These are phyloP conservation scores for Coptotermes formosanus DNA, from an alignment of 1,140 invertebrate genomes.

Conservation along the genomic window DNA sequence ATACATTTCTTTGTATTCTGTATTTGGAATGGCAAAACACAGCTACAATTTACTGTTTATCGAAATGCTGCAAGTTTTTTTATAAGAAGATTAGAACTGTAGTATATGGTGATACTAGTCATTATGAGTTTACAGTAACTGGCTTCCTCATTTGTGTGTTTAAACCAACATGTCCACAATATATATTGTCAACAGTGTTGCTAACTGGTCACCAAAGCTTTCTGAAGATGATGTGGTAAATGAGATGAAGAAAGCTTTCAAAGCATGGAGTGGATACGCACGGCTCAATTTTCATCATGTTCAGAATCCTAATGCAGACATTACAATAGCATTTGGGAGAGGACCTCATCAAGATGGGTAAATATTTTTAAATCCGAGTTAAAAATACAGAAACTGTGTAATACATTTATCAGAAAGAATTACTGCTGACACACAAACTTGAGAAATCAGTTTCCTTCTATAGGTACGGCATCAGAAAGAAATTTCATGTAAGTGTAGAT, in stretches of 20 bases:
- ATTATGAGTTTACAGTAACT: not conserved
- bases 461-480: too few species aligned
- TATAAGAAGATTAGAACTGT: too few species aligned
- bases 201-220: slow-evolving; percentile 63
- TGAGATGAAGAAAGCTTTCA: slow-evolving; percentile 58
- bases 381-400: too few species aligned
- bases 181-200: slow-evolving; percentile 50
- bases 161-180: not conserved
- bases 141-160: not conserved
- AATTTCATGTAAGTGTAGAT: too few species aligned
- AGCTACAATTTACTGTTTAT: too few species aligned
- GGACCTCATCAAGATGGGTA: slow-evolving; percentile 64
- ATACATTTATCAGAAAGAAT: too few species aligned
- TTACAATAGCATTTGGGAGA: slow-evolving; percentile 61
- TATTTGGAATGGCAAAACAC: too few species aligned
- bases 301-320: slow-evolving; percentile 55
- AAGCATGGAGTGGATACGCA: slow-evolving; percentile 62
- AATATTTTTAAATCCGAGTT: not conserved
- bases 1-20: too few species aligned
- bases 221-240: slow-evolving; percentile 51
- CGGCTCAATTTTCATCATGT: slow-evolving; percentile 54
- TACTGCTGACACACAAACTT: too few species aligned
- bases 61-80: too few species aligned
- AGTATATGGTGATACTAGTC: not conserved
- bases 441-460: too few species aligned